Evolutionary conservation across 2,888 invertebrate genomes (phyloP).

Genomic region (Acanthacorydalis orientalis): DNA sequence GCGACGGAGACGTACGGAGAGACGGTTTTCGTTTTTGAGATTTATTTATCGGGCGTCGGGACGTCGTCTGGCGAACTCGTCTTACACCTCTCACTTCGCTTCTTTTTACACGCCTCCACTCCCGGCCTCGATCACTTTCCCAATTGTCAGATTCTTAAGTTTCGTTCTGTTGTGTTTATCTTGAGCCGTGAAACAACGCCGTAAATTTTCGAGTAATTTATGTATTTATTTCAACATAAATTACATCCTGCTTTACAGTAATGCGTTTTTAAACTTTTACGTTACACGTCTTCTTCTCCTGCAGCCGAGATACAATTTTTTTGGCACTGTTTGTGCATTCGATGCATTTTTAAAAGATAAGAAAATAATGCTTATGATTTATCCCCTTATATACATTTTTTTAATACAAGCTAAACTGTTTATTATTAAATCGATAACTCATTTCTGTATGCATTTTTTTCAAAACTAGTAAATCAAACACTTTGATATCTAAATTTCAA

Average conservation of each 20-base stretch:
- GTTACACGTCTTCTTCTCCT: no score
- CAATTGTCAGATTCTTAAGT: conserved; percentile 14
- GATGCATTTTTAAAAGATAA: no score
- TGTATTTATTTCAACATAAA: conserved; percentile 2
- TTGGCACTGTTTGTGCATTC: no score
- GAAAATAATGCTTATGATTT: no score
- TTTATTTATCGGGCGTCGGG: conserved; percentile 10
- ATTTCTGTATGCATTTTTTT: no score
- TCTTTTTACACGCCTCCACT: conserved; percentile 8
- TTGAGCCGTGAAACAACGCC: not conserved
- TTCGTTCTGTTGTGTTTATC: conserved; percentile 10
- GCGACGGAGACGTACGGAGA: not conserved
- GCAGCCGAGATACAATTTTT: no score
- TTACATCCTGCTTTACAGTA: not conserved
- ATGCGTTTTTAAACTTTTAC: no score
- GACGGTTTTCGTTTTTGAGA: not conserved
- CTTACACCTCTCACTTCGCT: conserved; percentile 7
- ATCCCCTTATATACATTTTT: no score
- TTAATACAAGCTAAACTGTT: no score
- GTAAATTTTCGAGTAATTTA: conserved; percentile 3
- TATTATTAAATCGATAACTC: no score
- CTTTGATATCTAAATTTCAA: no score
- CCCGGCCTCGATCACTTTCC: conserved; percentile 12
- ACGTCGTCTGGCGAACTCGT: conserved; percentile 10
- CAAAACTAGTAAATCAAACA: no score